Evolutionary conservation across 2,888 invertebrate species (phyloP), one percentile per base, ranked within the genome.

Genomic region (Drosophila niveifrons): DNA sequence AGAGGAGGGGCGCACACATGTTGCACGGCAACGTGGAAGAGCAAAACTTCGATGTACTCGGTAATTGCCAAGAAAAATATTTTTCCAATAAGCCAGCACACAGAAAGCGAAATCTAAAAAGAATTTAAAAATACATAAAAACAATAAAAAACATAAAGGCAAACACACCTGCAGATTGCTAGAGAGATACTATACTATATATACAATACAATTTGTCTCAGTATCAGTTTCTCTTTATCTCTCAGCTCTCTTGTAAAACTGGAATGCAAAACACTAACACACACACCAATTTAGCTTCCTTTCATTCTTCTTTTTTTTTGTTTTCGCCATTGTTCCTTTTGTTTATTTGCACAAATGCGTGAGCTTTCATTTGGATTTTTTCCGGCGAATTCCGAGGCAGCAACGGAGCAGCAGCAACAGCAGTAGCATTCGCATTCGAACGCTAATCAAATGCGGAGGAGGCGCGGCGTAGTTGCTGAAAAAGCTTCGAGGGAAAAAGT

Each of bases 261-360:
- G 50, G 71, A 74, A 75, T 75, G 75, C 72, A 62, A 34, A 56
- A 63, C 39, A 43, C 31, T n/a, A 31, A 28, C 13, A 28, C 18
- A 36, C n/a, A 50, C 11, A 18, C 11, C n/a, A 9, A n/a, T 31
- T 36, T 51, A 4, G 36, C 36, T 51, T 11, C 11, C 18, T 51
- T 17, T 36, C 15, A 10, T 15, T 43, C 9, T 9, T n/a, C 3
- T 9, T 17, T 2, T 8, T 2, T 52, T 47, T 36, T 55, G 28
- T 46, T 56, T 46, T 46, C 67, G 11, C 36, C 31, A 55, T 56
- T 56, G 55, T 34, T 56, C 8, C 47, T 48, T 63, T 79, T 86
- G 86, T 86, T 88, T 86, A 86, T 86, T 88, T 86, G 84, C 83
- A 78, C 83, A 83, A 86, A 86, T 83, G 86, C 83, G 83, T 86